These are phyloP conservation scores for Venustaconcha ellipsiformis DNA, from an alignment of 1,140 invertebrate species.

Conservation along the genomic window DNA sequence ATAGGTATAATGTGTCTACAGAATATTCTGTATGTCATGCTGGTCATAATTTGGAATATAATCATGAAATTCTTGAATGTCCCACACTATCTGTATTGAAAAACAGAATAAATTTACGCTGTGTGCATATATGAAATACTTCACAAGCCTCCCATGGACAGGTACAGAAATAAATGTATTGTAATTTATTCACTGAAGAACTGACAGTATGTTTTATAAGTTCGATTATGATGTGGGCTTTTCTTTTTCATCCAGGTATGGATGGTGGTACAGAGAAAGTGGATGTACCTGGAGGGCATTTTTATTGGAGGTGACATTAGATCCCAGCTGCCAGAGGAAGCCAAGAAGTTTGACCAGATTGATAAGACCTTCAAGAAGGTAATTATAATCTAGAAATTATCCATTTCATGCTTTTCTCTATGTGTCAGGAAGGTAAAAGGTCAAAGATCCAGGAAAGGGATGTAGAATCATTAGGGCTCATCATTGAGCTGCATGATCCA, in stretches of 20 bases:
- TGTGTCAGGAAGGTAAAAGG: neutral
- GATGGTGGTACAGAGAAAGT: slow-evolving; percentile 86
- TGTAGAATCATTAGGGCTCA: too few relatives aligned
- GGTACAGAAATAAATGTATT: too few relatives aligned
- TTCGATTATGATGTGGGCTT: too few relatives aligned
- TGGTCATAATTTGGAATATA: neutral
- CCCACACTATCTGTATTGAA: too few relatives aligned
- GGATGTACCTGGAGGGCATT: slow-evolving; percentile 92
- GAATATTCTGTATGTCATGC: neutral
- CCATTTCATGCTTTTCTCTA: neutral
- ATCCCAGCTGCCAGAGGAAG: slow-evolving; percentile 85
- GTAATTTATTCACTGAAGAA: too few relatives aligned
- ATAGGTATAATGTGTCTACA: neutral
- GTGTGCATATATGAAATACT: too few relatives aligned
- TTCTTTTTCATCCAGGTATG: slow-evolving; percentile 73
- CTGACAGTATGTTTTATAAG: too few relatives aligned
- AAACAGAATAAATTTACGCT: too few relatives aligned
- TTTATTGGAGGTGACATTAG: slow-evolving; percentile 90
- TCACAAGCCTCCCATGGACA: too few relatives aligned
- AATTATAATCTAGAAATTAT: neutral
- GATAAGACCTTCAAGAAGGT: slow-evolving; percentile 83
- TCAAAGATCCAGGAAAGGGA: too few relatives aligned
- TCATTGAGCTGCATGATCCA: too few relatives aligned
- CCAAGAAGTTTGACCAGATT: slow-evolving; percentile 89
- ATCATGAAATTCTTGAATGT: too few relatives aligned